Conservation (phyloP, 2,113 vertebrate genomes). For the Rhinogobius similis region DNA sequence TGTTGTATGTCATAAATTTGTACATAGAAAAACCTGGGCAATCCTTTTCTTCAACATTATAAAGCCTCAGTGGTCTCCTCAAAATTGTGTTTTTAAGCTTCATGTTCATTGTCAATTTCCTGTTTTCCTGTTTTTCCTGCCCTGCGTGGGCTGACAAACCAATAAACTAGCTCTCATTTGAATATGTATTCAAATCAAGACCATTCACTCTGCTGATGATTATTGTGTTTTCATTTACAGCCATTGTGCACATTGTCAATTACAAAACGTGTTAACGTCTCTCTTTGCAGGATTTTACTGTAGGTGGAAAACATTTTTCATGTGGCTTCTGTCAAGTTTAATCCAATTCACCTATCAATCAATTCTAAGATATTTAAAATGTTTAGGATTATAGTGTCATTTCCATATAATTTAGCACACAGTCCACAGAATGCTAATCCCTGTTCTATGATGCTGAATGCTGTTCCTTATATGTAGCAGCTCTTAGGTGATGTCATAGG, state of each 20-base stretch:
- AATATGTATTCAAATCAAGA: background rate
- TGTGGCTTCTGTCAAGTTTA: no score
- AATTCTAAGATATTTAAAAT: background rate
- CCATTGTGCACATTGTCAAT: background rate
- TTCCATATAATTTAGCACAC: background rate
- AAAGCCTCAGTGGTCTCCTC: background rate
- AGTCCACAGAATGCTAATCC: background rate
- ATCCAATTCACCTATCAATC: background rate
- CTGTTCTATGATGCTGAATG: background rate
- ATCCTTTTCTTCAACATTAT: background rate
- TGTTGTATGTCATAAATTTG: no score
- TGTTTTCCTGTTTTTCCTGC: background rate
- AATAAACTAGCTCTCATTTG: background rate
- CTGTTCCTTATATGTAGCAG: constrained; percentile 7
- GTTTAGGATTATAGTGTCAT: background rate
- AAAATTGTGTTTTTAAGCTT: background rate
- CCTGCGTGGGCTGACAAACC: background rate
- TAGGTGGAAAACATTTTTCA: background rate
- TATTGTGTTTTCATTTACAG: background rate
- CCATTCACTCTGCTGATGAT: background rate
- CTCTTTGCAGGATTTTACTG: background rate
- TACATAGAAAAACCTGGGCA: no score
- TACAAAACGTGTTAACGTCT: background rate
- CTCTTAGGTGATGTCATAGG: constrained; percentile 6
- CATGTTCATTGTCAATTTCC: background rate